Conservation (phyloP, 2,113 vertebrate genomes). For the Passer montanus region DNA sequence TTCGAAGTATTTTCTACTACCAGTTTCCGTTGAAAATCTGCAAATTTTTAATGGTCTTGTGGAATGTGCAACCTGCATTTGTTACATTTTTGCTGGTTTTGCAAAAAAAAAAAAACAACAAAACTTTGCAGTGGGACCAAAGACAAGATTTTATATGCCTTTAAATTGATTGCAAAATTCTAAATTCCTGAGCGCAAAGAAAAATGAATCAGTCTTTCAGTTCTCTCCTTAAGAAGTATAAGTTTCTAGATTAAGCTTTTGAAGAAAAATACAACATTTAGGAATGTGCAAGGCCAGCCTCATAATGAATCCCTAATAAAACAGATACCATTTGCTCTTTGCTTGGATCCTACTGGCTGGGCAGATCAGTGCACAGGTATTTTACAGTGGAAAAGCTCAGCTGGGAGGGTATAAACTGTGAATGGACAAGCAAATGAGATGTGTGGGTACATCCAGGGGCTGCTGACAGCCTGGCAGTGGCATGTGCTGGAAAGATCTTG, state of each 20-base stretch:
- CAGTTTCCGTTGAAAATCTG: not conserved
- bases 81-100: not conserved
- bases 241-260: not conserved
- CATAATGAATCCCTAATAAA: not conserved
- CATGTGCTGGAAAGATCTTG: not conserved
- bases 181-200: not conserved
- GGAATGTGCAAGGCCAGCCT: not conserved
- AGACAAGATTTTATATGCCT: not conserved
- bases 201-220: not conserved
- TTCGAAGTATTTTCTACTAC: not conserved
- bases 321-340: not conserved
- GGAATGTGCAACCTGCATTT: not conserved
- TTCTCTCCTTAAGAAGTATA: not conserved
- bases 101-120: not conserved
- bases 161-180: not conserved
- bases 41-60: not conserved
- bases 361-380: not conserved
- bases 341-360: accelerated
- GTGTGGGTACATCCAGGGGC: not conserved
- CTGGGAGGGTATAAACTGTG: not conserved
- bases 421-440: no score
- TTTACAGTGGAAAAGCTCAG: not conserved
- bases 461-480: not conserved
- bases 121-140: not conserved
- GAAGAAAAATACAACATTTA: not conserved